These are phyloP conservation scores for Lycophotia porphyrea DNA, from an alignment of 2,888 invertebrate species.

Conservation along the genomic window DNA sequence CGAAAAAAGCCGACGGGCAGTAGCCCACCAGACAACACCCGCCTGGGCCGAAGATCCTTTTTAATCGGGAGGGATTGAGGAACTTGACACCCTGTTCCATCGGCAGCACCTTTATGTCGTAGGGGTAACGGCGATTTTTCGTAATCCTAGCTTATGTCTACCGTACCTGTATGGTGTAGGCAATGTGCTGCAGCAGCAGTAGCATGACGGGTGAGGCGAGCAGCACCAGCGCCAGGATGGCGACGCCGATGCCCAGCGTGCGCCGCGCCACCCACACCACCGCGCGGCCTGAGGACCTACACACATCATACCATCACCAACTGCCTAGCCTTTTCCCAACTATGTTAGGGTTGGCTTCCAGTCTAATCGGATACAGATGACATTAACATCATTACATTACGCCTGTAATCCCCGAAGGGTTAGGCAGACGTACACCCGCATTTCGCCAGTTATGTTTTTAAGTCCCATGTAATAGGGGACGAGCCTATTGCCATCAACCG, in stretches of 20 bases:
- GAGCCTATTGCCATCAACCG: too few relatives aligned
- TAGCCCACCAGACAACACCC: too few relatives aligned
- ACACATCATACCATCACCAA: conserved; percentile 45
- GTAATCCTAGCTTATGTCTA: neutral
- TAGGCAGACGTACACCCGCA: too few relatives aligned
- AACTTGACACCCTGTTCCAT: too few relatives aligned
- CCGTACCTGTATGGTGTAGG: conserved; percentile 89
- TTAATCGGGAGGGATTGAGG: too few relatives aligned
- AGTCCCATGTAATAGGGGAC: too few relatives aligned
- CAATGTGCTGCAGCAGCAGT: conserved; percentile 87
- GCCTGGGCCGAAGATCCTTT: too few relatives aligned
- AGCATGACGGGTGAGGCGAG: conserved; percentile 89
- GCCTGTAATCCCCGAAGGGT: too few relatives aligned
- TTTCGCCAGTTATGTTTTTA: too few relatives aligned
- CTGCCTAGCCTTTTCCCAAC: neutral
- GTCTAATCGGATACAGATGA: neutral
- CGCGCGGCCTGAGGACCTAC: conserved; percentile 82
- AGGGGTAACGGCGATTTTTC: neutral
- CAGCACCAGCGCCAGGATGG: conserved; percentile 85
- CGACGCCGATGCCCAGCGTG: conserved; percentile 84
- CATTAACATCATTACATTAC: too few relatives aligned
- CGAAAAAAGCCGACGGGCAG: too few relatives aligned
- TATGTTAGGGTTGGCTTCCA: neutral
- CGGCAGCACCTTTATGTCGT: neutral
- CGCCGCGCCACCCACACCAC: conserved; percentile 87